Conservation (phyloP, 2,888 invertebrate species). For the Hipparchia semele region DNA sequence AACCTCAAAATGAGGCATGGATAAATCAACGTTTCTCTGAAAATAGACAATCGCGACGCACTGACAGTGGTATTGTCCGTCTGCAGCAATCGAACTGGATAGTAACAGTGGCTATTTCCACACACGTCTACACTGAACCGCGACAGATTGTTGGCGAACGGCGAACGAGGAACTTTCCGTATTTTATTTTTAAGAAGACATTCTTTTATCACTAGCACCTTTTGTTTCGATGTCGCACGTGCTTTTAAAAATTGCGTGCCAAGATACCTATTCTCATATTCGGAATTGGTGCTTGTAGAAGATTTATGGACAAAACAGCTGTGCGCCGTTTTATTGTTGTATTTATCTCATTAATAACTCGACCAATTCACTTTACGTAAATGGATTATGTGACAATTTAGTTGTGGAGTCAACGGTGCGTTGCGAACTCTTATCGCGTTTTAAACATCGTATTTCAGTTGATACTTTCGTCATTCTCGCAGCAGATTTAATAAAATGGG, state of each 20-base stretch:
- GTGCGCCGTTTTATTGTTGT: conserved; percentile 13
- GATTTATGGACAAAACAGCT: conserved; percentile 34
- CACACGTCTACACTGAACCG: conserved; percentile 48
- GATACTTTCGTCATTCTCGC: not conserved
- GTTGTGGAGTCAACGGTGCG: not conserved
- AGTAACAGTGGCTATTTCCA: conserved; percentile 37
- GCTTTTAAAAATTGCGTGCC: conserved; percentile 41
- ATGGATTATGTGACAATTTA: conserved; percentile 22
- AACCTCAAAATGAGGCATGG: conserved; percentile 10
- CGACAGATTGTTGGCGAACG: conserved; percentile 77
- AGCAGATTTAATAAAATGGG: conserved; percentile 3
- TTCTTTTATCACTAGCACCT: conserved; percentile 59
- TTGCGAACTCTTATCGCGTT: not conserved
- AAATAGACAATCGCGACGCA: conserved; percentile 35
- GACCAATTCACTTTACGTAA: conserved; percentile 19
- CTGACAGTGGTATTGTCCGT: conserved; percentile 37
- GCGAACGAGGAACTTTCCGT: conserved; percentile 63
- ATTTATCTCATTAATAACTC: conserved; percentile 29
- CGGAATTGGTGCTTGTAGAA: conserved; percentile 19
- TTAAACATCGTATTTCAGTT: not conserved
- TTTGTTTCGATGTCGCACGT: conserved; percentile 59
- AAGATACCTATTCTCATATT: conserved; percentile 32
- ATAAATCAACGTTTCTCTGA: conserved; percentile 23
- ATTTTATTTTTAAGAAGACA: conserved; percentile 75
- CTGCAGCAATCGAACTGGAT: conserved; percentile 58